Conservation (phyloP, 2,888 invertebrate genomes). For the Meteorus cinctellus region DNA sequence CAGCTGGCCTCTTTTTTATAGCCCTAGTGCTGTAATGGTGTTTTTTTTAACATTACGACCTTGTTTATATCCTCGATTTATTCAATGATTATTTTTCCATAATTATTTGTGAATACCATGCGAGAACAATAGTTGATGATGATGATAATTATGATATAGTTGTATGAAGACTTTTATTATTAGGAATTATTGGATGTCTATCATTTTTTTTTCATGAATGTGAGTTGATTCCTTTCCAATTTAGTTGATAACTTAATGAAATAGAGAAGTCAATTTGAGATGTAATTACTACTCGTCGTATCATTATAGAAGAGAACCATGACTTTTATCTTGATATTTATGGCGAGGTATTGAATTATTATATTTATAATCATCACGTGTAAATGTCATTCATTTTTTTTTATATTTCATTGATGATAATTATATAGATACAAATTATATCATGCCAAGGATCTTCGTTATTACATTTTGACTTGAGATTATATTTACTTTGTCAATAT, state of each 20-base stretch:
- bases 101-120: too few relatives aligned
- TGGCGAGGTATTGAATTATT: background rate
- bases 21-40: background rate
- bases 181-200: background rate
- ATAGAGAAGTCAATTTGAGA: background rate
- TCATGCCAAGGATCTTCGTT: background rate
- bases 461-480: background rate
- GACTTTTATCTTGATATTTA: background rate
- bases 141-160: background rate
- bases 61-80: background rate
- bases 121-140: background rate
- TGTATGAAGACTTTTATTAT: background rate
- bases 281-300: background rate
- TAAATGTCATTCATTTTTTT: background rate
- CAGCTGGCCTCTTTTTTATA: conserved; percentile 16
- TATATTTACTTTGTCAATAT: background rate
- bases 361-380: background rate
- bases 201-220: background rate
- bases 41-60: background rate
- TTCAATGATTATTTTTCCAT: too few relatives aligned
- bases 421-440: background rate
- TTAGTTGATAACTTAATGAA: background rate
- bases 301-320: background rate
- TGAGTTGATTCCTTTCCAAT: background rate
- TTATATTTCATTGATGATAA: background rate